These are phyloP conservation scores for Phenganax stokvisi DNA, from an alignment of 92 coral and sea anemone species.

Conservation along the genomic window DNA sequence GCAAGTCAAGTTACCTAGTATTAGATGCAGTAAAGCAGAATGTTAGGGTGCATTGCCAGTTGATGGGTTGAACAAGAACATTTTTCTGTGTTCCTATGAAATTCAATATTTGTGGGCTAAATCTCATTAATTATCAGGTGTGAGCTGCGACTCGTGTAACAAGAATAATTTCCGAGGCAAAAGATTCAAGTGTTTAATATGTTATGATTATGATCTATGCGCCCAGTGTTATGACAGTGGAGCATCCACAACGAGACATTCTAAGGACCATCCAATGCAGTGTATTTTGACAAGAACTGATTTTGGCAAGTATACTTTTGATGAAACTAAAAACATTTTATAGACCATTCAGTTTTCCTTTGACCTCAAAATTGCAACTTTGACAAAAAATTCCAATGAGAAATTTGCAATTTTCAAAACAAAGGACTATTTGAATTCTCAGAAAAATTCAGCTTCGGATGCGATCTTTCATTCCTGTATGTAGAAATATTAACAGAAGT, in stretches of 20 bases:
- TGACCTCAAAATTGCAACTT: background rate
- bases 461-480: too few species aligned
- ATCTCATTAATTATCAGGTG: constrained; percentile 55
- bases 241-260: constrained; percentile 89
- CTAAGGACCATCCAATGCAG: constrained; percentile 98
- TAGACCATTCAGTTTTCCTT: background rate
- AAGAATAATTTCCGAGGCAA: constrained; percentile 95
- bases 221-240: constrained; percentile 95
- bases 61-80: too few species aligned
- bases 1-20: too few species aligned
- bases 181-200: constrained; percentile 88
- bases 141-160: constrained; percentile 94
- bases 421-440: too few species aligned
- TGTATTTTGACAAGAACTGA: constrained; percentile 94
- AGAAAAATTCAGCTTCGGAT: too few species aligned
- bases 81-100: too few species aligned
- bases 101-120: too few species aligned
- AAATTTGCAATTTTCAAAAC: too few species aligned
- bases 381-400: background rate
- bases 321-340: background rate
- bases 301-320: constrained; percentile 61
- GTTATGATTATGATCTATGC: constrained; percentile 96
- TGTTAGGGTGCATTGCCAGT: too few species aligned
- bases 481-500: too few species aligned
- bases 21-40: too few species aligned